These are phyloP conservation scores for Tachysurus vachellii DNA, from an alignment of 2,113 vertebrate genomes.

Conservation along the genomic window DNA sequence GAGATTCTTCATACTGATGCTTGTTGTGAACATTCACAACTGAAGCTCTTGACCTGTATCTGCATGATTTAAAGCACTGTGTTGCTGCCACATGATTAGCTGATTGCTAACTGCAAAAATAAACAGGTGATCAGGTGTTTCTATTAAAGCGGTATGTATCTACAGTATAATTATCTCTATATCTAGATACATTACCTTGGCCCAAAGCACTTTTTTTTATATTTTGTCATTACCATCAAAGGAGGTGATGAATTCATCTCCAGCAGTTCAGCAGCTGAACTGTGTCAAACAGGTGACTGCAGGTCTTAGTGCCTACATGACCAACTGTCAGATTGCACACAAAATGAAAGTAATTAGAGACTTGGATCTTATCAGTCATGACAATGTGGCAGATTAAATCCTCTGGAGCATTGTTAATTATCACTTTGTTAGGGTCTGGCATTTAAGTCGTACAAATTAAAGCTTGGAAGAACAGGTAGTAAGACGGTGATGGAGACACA, in stretches of 20 bases:
- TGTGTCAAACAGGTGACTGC: conserved; percentile 28
- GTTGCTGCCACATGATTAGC: background rate
- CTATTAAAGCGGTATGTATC: too few species aligned
- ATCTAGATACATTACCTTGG: background rate
- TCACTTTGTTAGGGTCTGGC: background rate
- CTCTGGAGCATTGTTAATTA: conserved; percentile 11
- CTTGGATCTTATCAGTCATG: conserved; percentile 17
- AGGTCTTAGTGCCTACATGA: background rate
- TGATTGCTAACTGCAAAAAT: background rate
- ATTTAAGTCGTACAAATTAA: conserved; percentile 9
- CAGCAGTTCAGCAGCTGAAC: conserved; percentile 13
- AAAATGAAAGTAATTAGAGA: background rate
- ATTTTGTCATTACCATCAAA: conserved; percentile 15
- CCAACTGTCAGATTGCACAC: conserved; percentile 12
- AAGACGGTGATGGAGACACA: background rate
- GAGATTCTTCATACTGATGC: background rate
- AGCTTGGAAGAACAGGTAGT: background rate
- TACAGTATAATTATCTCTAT: background rate
- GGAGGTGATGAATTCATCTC: conserved; percentile 7
- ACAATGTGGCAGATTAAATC: conserved; percentile 8
- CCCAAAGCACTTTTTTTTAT: background rate
- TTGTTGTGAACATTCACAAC: background rate
- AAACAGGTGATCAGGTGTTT: too few species aligned
- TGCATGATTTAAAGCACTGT: too few species aligned
- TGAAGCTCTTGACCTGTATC: background rate